Evolutionary conservation across 1,140 invertebrate species (phyloP), one percentile per base, ranked within the genome.

Genomic region (Rhagoletis zephyria): DNA sequence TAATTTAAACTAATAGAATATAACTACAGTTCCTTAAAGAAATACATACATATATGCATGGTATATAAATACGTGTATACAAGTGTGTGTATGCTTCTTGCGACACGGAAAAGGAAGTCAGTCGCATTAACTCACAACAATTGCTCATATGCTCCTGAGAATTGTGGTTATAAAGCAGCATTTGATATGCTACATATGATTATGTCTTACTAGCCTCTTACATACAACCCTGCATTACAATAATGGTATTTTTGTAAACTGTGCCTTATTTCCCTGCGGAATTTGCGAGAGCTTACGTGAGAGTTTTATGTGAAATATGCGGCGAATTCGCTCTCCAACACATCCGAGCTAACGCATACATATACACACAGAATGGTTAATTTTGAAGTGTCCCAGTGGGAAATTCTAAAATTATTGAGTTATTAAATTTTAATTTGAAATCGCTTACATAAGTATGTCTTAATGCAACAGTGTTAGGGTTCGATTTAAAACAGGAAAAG

Each of bases 281-380:
- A 40, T 67, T 6, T 9, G 74, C n/a, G 48, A 4, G 4, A 45
- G n/a, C 5, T 4, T 30, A 19, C n/a, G 1, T 48, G 19, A 59
- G 51, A 16, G 56, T 4, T 19, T 19, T 81, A 63, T 14, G 7
- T 9, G 51, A 81, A 56, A 40, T 30, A 30, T 56, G 19, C 74
- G 74, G 48, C 74, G 74, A 81, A 81, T 81, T 81, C 74, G 74
- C 74, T 81, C 51, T 81, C 10, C 74, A 59, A 51, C 51, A 81
- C 19, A 56, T 6, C 2, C 19, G 56, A 19, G n/a, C 2, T 30
- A 30, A 30, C 30, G 30, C 30, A 30, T 30, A 30, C 30, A 30
- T 30, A 30, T 1, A 1, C 19, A 7, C 67, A 63, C 0, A 63
- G 16, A 63, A 63, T 30, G 30, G 30, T 30, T 30, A 1, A 30